A percentile compares a stretch with the other conserved stretches of the same genome.
Evolutionary conservation across 2,113 vertebrate genomes (phyloP).

Genomic region (Anarhynchus alexandrinus): DNA sequence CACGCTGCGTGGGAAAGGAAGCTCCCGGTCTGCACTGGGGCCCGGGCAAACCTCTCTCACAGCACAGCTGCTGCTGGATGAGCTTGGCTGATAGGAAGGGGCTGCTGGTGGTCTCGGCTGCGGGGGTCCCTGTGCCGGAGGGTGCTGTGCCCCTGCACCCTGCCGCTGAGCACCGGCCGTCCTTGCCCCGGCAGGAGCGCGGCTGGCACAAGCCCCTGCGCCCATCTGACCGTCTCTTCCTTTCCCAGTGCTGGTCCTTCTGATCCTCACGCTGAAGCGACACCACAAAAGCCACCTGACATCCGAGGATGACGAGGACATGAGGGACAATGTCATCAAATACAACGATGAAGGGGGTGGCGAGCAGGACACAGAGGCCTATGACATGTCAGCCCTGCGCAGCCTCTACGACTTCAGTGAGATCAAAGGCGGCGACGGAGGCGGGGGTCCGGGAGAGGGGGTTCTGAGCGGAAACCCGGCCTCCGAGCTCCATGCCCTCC

Average conservation of each 20-base stretch:
- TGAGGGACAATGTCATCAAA: slow-evolving; percentile 99
- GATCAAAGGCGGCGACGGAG: slow-evolving; percentile 80
- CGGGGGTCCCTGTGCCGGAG: not conserved
- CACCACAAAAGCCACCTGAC: slow-evolving; percentile 93
- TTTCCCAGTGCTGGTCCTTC: slow-evolving; percentile 87
- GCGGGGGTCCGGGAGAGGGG: slow-evolving; percentile 48
- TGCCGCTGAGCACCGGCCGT: accelerated
- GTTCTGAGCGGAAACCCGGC: slow-evolving; percentile 16
- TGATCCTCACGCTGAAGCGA: slow-evolving; percentile 93
- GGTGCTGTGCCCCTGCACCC: not conserved
- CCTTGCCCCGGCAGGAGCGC: not conserved
- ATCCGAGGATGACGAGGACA: slow-evolving; percentile 95
- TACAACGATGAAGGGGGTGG: slow-evolving; percentile 98
- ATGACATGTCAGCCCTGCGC: slow-evolving; percentile 96
- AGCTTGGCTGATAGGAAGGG: not conserved
- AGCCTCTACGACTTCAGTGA: slow-evolving; percentile 97
- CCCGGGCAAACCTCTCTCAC: not conserved
- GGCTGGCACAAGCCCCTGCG: not conserved
- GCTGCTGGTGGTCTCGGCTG: accelerated
- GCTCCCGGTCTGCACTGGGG: not conserved
- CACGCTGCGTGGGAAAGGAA: not conserved
- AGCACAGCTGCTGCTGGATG: not conserved
- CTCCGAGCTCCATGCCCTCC: slow-evolving; percentile 83
- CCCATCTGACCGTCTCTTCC: not conserved
- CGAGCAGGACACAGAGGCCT: slow-evolving; percentile 97